Percentiles rank a stretch among this genome's conserved stretches.
phyloP scores from a whole-genome alignment of 2,888 invertebrate species.

The Eupelmus urozonus region DNA sequence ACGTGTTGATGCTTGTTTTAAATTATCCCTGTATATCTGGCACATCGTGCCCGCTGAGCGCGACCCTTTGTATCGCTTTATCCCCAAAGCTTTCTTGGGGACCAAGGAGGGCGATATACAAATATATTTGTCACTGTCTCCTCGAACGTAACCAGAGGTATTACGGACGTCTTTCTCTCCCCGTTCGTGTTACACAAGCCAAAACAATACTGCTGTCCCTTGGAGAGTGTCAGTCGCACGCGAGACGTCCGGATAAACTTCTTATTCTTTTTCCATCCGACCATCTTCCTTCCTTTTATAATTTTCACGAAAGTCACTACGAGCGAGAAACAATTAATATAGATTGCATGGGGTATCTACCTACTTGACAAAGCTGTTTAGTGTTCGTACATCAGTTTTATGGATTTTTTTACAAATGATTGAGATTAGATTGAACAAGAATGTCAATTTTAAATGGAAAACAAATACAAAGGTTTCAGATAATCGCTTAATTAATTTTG shows the following conservation, averaged over 20 bases:
- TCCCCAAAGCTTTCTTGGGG: constrained; percentile 39
- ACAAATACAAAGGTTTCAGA: no score
- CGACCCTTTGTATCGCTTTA: constrained; percentile 40
- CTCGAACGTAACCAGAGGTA: constrained; percentile 56
- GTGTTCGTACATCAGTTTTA: no score
- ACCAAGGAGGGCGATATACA: constrained; percentile 61
- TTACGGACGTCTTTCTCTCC: constrained; percentile 56
- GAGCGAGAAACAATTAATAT: constrained; percentile 15
- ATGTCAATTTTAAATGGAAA: no score
- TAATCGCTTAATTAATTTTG: no score
- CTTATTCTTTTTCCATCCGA: constrained; percentile 2
- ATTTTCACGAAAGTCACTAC: constrained; percentile 34
- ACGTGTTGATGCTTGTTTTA: constrained; percentile 47
- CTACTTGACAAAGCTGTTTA: no score
- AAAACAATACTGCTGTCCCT: constrained; percentile 50
- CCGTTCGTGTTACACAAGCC: constrained; percentile 17
- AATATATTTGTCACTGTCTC: constrained; percentile 66
- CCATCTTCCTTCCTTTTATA: constrained; percentile 11
- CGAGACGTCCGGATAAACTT: constrained; percentile 45
- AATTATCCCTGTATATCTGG: constrained; percentile 45
- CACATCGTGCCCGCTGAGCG: constrained; percentile 6
- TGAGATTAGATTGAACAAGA: constrained; percentile 22
- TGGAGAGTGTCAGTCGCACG: constrained; percentile 49
- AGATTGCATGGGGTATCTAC: no score
- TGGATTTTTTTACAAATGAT: constrained; percentile 18